phyloP scores from a whole-genome alignment of 2,888 invertebrate species.

The Ypsolopha sequella region DNA sequence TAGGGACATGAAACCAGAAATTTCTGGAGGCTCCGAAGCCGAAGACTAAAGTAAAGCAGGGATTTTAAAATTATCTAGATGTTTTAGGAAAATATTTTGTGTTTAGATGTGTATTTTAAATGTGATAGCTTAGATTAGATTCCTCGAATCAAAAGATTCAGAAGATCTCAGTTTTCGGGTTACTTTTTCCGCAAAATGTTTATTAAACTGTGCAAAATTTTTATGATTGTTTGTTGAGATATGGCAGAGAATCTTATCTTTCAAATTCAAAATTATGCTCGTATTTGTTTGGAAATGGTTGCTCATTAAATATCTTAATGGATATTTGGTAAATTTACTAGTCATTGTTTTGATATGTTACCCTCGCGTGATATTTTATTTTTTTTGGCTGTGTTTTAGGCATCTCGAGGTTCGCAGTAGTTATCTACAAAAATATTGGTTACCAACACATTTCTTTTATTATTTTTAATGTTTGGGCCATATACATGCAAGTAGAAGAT shows the following conservation, averaged over 20 bases:
- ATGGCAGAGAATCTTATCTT: too few species aligned
- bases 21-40: slow-evolving; percentile 47
- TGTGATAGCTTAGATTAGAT: slow-evolving; percentile 1
- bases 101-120: slow-evolving; percentile 2
- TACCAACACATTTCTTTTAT: too few species aligned
- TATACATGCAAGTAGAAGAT: too few species aligned
- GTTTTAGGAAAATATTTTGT: slow-evolving; percentile 6
- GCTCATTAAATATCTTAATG: too few species aligned
- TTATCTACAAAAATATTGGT: too few species aligned
- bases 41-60: slow-evolving; percentile 32
- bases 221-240: too few species aligned
- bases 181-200: too few species aligned
- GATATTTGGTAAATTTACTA: too few species aligned
- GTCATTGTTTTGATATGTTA: neutral
- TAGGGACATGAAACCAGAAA: slow-evolving; percentile 48
- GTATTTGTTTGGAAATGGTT: too few species aligned
- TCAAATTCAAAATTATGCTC: neutral
- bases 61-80: slow-evolving; percentile 4
- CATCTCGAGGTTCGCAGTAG: neutral
- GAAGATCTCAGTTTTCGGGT: slow-evolving; percentile 3
- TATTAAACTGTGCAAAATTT: too few species aligned
- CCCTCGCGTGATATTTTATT: slow-evolving; percentile 6
- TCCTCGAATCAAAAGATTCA: neutral
- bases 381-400: slow-evolving; percentile 2
- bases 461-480: too few species aligned